Evolutionary conservation across 2,113 vertebrate genomes (phyloP).

Genomic region (Amblyornis subalaris): DNA sequence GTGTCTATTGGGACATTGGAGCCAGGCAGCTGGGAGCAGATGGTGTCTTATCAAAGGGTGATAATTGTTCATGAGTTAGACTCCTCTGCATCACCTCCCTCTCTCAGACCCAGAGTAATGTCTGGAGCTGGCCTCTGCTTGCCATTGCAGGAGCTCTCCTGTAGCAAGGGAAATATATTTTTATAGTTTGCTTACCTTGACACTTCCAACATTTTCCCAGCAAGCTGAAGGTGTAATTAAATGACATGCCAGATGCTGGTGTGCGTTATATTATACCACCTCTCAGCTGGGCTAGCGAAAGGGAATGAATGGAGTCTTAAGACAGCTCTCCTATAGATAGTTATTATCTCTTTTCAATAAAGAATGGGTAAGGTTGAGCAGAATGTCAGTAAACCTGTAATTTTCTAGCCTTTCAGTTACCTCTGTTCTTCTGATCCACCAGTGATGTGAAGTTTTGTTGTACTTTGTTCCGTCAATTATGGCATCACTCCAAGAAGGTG

Average conservation of each 20-base stretch:
- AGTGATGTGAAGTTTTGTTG: constrained; percentile 47
- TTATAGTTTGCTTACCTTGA: constrained; percentile 57
- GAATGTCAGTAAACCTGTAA: constrained; percentile 56
- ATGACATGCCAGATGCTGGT: constrained; percentile 48
- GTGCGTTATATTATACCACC: background rate
- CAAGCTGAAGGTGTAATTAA: constrained; percentile 44
- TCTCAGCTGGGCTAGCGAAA: constrained; percentile 9
- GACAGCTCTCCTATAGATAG: constrained; percentile 50
- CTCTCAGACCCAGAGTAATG: background rate
- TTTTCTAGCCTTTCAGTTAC: constrained; percentile 60
- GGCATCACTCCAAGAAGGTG: constrained; percentile 28
- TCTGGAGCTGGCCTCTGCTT: background rate
- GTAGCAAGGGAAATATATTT: background rate
- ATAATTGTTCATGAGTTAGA: background rate
- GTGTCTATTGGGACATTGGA: background rate
- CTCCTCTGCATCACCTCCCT: background rate
- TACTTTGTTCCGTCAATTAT: constrained; percentile 20
- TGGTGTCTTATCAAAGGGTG: background rate
- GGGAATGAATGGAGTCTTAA: constrained; percentile 44
- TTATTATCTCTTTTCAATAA: constrained; percentile 62
- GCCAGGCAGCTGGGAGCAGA: background rate
- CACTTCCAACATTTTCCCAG: constrained; percentile 28
- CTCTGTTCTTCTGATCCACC: constrained; percentile 28
- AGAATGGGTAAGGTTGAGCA: constrained; percentile 54
- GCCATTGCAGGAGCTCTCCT: background rate